Evolutionary conservation across 2,888 invertebrate species (phyloP).

Genomic region (Lithophane ornitopus): DNA sequence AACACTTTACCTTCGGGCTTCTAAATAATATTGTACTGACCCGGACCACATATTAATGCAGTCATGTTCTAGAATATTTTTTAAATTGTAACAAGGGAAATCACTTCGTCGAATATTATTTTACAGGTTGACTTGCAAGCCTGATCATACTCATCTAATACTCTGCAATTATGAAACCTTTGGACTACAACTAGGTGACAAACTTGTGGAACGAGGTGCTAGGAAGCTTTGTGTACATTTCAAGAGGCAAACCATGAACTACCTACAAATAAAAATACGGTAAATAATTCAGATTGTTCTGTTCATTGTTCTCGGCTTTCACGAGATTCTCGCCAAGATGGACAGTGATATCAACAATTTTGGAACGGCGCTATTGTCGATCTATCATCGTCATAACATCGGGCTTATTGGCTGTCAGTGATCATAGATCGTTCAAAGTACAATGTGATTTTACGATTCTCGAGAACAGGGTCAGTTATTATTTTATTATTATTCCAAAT

Average conservation of each 20-base stretch:
- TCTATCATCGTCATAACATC: background rate
- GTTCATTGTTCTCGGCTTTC: background rate
- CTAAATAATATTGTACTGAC: background rate
- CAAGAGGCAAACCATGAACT: conserved; percentile 26
- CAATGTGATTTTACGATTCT: background rate
- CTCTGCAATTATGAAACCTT: conserved; percentile 54
- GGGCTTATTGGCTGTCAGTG: background rate
- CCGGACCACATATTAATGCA: background rate
- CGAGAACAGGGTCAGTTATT: background rate
- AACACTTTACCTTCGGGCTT: background rate
- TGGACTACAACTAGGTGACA: conserved; percentile 69
- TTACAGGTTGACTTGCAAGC: conserved; percentile 43
- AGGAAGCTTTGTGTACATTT: conserved; percentile 68
- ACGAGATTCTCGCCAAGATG: background rate
- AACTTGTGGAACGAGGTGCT: conserved; percentile 72
- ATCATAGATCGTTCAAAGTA: background rate
- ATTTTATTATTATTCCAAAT: background rate
- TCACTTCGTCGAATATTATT: background rate
- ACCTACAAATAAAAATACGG: conserved; percentile 52
- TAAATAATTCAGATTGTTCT: conserved; percentile 19
- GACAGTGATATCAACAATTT: no score
- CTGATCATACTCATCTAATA: conserved; percentile 43
- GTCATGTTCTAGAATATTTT: background rate
- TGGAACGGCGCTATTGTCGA: no score
- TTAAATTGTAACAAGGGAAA: background rate